Conservation (phyloP, 2,113 vertebrate species). For the Chloropsis cyanopogon region DNA sequence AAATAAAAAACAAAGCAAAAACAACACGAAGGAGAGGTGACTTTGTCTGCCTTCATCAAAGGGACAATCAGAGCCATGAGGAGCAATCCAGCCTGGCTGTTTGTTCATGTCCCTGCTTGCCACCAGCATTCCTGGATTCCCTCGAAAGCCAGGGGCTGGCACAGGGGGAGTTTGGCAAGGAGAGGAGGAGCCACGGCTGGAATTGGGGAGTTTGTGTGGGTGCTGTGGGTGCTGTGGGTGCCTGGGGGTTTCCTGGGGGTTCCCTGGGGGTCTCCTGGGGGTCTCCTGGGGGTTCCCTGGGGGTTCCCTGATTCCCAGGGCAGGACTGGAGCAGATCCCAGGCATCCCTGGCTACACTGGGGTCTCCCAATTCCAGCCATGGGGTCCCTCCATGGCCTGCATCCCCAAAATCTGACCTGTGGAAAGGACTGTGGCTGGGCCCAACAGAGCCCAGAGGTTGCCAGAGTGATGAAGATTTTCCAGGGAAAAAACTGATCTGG, state of each 20-base stretch:
- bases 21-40: not conserved
- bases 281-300: not conserved
- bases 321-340: not conserved
- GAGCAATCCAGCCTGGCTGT: not conserved
- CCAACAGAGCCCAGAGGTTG: accelerated
- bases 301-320: not conserved
- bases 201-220: accelerated
- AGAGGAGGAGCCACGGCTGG: accelerated
- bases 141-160: not conserved
- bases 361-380: accelerated
- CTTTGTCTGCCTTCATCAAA: not conserved
- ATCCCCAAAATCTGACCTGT: not conserved
- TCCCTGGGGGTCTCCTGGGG: too few species aligned
- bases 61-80: not conserved
- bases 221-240: accelerated
- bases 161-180: not conserved
- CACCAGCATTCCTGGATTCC: not conserved
- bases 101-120: not conserved
- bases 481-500: accelerated
- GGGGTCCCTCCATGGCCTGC: not conserved
- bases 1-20: conserved; percentile 22
- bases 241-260: accelerated
- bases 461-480: not conserved
- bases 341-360: accelerated
- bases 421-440: not conserved